These are phyloP conservation scores for Nasonia giraulti DNA, from an alignment of 1,140 invertebrate species.

Conservation along the genomic window DNA sequence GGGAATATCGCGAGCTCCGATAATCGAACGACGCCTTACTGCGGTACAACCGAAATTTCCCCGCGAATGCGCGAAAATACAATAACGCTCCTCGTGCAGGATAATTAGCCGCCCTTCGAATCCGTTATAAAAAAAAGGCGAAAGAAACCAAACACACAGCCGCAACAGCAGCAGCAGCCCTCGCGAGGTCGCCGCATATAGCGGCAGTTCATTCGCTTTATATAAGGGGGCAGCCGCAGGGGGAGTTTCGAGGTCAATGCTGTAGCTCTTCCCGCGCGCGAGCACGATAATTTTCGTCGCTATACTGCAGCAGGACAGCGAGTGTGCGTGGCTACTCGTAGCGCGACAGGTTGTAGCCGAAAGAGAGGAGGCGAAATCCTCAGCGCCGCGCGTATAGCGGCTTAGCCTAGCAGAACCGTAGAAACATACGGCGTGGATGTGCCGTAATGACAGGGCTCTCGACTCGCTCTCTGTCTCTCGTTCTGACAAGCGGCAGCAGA, in stretches of 20 bases:
- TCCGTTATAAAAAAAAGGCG: background rate
- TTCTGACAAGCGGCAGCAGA: constrained; percentile 1
- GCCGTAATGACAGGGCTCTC: constrained; percentile 8
- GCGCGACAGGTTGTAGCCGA: constrained; percentile 5
- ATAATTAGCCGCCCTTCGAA: background rate
- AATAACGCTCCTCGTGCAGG: background rate
- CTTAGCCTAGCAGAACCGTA: constrained; percentile 60
- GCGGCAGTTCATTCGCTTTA: background rate
- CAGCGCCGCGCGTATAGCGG: background rate
- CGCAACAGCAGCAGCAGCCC: background rate
- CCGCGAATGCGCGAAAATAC: too few relatives aligned
- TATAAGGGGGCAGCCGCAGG: constrained; percentile 41
- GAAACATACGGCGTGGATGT: constrained; percentile 59
- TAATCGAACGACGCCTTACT: background rate
- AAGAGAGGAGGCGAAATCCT: constrained; percentile 8
- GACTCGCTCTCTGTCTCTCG: background rate
- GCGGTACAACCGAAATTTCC: background rate
- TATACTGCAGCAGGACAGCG: constrained; percentile 39
- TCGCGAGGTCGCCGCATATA: background rate
- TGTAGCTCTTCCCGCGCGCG: background rate
- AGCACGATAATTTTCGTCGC: constrained; percentile 38
- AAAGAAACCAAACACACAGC: background rate
- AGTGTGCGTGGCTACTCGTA: background rate
- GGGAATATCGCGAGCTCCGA: background rate
- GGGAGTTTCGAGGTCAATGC: constrained; percentile 41